Base-by-base conservation (phyloP, 2,797 vertebrate species). In the Diglossa cyanea region DNA sequence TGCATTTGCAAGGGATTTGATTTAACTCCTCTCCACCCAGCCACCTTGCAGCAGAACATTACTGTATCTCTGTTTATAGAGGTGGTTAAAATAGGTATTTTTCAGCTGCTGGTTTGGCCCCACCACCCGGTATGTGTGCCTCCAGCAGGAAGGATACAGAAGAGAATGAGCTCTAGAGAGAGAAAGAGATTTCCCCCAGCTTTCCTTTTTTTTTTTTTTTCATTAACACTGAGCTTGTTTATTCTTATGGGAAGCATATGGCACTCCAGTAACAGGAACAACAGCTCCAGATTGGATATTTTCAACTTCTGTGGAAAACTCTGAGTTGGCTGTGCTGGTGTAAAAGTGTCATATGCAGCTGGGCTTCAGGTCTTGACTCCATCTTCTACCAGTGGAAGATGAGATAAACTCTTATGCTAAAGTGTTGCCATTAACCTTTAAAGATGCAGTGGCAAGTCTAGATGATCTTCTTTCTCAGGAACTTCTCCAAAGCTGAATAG, bases 41-140 rank as follows among this genome's bases (percentile, higher is more conserved):
- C 4, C 19, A 51, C 10, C 13, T 25, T 73, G 5, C 9, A 57
- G 35, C 50, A 39, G 8, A 45, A 28, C 25, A 26, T 14, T 13
- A 10, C 24, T 54, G 2, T 45, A 54, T 39, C 11, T 13, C 10
- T 61, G 1, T 30, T 24, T 33, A 6, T 3, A 82, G 15, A 68
- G 21, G 5, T 33, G 37, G 11, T 37, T 58, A 42, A 88, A 88
- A 65, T 4, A 10, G 31, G 13, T 54, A 10, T 54, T n/a, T 54
- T 54, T 54, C 53, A n/a, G 20, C 31, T 54, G 31, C 31, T 23
- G 20, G 14, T 54, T 88, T 77, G 73, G n/a, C 6, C 48, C 24
- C 25, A 14, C 2, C 13, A 68, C 6, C 18, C 0, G 0, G 31
- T 17, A 19, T 17, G 1, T 23, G 6, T 48, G 10, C 26, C n/a